Percentiles rank a stretch among this genome's conserved stretches.
Conservation (phyloP, 2,888 invertebrate genomes). For the Cacoxenus indagator region DNA sequence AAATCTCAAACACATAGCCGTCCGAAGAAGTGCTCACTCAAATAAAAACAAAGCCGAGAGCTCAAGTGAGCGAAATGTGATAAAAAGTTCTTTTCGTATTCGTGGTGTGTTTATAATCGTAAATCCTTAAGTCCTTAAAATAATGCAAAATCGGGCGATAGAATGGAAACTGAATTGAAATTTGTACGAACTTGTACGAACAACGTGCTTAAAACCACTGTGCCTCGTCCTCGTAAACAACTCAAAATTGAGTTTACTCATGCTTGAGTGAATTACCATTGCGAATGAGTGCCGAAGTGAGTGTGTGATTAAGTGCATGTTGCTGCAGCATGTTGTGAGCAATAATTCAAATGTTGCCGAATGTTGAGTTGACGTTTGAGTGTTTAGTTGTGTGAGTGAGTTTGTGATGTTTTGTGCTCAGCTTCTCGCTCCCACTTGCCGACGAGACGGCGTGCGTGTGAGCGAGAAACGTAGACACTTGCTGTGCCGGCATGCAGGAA, state of each 20-base stretch:
- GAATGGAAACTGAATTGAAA: background rate
- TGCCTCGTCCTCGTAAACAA: background rate
- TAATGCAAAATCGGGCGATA: background rate
- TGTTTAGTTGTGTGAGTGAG: background rate
- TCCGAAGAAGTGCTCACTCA: too few species aligned
- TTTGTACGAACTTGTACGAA: background rate
- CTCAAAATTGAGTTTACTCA: background rate
- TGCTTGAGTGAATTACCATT: background rate
- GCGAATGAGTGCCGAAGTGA: too few species aligned
- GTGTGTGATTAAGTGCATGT: conserved; percentile 8
- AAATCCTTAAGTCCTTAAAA: background rate
- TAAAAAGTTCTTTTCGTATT: too few species aligned
- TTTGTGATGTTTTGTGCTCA: conserved; percentile 38
- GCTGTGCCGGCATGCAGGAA: too few species aligned
- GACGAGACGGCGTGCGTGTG: conserved; percentile 16
- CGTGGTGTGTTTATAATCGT: too few species aligned
- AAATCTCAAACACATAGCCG: background rate
- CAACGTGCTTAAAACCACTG: background rate
- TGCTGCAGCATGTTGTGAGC: conserved; percentile 30
- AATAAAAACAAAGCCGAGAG: too few species aligned
- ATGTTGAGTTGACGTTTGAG: background rate
- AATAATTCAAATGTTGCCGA: background rate
- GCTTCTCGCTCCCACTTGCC: conserved; percentile 29
- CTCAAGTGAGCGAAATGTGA: too few species aligned
- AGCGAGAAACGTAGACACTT: too few species aligned